Evolutionary conservation across 2,888 invertebrate genomes (phyloP).

Genomic region (Nymphalis c-album): DNA sequence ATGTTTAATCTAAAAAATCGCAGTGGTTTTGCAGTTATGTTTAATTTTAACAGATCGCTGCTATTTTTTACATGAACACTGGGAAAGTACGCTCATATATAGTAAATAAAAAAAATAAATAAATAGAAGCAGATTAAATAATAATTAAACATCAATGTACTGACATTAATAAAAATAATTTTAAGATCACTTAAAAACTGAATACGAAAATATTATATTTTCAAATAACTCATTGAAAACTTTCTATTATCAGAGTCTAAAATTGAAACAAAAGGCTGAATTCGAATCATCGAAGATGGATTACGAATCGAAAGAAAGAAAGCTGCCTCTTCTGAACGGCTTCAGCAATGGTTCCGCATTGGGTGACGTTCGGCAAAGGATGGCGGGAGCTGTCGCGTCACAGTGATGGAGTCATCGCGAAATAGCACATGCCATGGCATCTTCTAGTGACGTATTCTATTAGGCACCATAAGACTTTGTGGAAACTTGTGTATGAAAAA

Average conservation of each 20-base stretch:
- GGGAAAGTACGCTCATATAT: background rate
- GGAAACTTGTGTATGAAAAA: background rate
- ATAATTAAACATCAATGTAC: no score
- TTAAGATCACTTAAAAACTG: no score
- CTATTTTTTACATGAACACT: background rate
- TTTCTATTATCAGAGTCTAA: constrained; percentile 36
- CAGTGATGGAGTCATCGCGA: constrained; percentile 52
- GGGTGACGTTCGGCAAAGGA: constrained; percentile 69
- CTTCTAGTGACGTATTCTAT: constrained; percentile 3
- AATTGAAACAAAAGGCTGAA: constrained; percentile 53
- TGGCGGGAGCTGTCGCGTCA: constrained; percentile 74
- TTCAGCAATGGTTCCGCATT: constrained; percentile 70
- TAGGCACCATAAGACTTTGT: background rate
- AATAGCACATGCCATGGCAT: background rate
- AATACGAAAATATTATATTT: background rate
- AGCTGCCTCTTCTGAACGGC: constrained; percentile 67
- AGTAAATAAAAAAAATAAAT: no score
- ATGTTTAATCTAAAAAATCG: no score
- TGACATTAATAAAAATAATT: no score
- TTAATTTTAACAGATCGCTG: background rate
- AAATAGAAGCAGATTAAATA: no score
- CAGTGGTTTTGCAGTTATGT: background rate
- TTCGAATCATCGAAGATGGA: constrained; percentile 50
- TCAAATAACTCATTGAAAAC: background rate
- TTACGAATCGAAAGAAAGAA: constrained; percentile 62